A percentile compares a stretch with the other conserved stretches of the same genome.
Conservation (phyloP, 2,113 vertebrate species). For the Sula dactylatra region DNA sequence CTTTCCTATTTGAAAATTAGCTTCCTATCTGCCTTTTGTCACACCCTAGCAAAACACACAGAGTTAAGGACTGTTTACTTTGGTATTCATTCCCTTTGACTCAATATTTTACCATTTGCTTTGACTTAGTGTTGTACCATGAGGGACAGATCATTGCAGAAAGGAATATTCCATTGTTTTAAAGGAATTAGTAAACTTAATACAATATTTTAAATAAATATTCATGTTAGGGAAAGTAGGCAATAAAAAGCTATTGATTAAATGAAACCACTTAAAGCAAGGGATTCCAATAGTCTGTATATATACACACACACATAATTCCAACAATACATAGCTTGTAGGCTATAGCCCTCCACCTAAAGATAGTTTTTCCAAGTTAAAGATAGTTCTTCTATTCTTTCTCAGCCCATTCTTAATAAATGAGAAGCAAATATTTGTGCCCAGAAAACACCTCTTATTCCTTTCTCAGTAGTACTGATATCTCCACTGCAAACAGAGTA, state of each 20-base stretch:
- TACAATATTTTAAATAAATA: background rate
- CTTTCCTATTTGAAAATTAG: conserved; percentile 22
- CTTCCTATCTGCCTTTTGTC: conserved; percentile 25
- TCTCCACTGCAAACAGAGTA: background rate
- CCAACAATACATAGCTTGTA: background rate
- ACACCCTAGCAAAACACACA: conserved; percentile 17
- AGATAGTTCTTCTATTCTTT: background rate
- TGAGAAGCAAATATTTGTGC: background rate
- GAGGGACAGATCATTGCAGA: background rate
- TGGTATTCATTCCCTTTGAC: background rate
- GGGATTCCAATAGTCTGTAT: background rate
- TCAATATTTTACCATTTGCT: background rate
- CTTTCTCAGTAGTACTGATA: background rate
- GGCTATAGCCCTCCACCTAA: background rate
- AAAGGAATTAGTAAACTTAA: background rate
- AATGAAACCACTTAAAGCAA: background rate
- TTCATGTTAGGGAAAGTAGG: background rate
- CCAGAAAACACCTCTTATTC: background rate
- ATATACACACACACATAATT: background rate
- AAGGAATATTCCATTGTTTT: background rate
- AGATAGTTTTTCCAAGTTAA: background rate
- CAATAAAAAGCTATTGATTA: background rate
- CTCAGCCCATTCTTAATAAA: background rate
- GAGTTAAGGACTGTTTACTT: conserved; percentile 31
- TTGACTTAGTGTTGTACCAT: background rate